Percentiles rank a stretch among this genome's conserved stretches.
Conservation (phyloP, 2,113 vertebrate genomes). For the Oreochromis spilurus region DNA sequence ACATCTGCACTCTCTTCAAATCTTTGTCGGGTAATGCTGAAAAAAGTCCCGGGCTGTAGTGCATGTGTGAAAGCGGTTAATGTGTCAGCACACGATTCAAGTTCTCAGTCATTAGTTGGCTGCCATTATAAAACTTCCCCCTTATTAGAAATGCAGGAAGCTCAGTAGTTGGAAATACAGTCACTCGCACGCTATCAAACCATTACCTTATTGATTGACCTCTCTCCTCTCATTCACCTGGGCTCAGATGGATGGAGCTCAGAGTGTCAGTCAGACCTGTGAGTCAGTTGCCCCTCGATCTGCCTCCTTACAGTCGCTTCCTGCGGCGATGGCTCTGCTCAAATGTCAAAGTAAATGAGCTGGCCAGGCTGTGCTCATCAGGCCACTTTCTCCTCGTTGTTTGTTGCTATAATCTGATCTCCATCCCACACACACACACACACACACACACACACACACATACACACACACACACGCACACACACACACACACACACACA, state of each 20-base stretch:
- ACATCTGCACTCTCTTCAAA: background rate
- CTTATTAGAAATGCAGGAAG: constrained; percentile 47
- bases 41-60: background rate
- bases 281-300: constrained; percentile 24
- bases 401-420: constrained; percentile 21
- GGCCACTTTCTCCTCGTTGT: constrained; percentile 26
- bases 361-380: constrained; percentile 46
- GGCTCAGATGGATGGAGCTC: constrained; percentile 37
- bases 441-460: background rate
- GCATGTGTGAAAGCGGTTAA: background rate
- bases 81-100: constrained; percentile 15
- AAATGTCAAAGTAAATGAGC: constrained; percentile 72
- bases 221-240: constrained; percentile 47
- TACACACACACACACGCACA: background rate
- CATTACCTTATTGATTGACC: constrained; percentile 43
- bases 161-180: constrained; percentile 40
- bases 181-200: constrained; percentile 50
- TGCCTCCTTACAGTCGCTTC: constrained; percentile 21
- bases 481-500: background rate
- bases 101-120: constrained; percentile 39
- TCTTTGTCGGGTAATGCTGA: background rate
- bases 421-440: background rate
- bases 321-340: constrained; percentile 32
- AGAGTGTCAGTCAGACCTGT: constrained; percentile 21
- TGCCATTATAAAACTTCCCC: constrained; percentile 53